Conservation (phyloP, 64 coral and sea anemone species). For the Montipora cactus region DNA sequence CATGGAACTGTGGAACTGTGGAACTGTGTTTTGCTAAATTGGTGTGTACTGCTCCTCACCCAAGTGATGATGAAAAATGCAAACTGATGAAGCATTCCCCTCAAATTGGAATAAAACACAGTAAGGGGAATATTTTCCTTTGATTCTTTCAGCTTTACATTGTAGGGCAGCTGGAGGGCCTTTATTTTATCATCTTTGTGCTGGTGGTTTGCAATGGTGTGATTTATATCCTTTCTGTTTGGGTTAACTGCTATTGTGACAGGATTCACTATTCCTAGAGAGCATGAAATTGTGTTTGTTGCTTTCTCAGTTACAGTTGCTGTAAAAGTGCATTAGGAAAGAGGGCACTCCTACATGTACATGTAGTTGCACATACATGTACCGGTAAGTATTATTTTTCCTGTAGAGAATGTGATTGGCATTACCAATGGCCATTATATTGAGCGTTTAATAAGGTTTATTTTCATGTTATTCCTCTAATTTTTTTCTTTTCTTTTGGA, state of each 20-base stretch:
- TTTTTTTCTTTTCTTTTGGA: too few relatives aligned
- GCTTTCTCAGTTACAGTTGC: constrained; percentile 43
- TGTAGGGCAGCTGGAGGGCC: not conserved
- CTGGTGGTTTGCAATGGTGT: not conserved
- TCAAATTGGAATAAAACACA: constrained; percentile 14
- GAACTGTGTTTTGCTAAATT: constrained; percentile 10
- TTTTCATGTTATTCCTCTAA: too few relatives aligned
- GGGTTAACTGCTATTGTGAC: constrained; percentile 27
- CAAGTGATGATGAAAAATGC: constrained; percentile 43
- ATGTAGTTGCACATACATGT: not conserved
- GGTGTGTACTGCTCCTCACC: constrained; percentile 40
- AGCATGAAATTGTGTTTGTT: constrained; percentile 2
- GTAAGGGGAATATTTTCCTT: constrained; percentile 30
- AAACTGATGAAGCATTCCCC: not conserved
- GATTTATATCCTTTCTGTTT: not conserved
- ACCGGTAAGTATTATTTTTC: not conserved
- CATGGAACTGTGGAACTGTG: constrained; percentile 62
- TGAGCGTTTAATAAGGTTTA: too few relatives aligned
- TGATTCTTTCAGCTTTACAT: not conserved
- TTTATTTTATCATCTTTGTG: constrained; percentile 28
- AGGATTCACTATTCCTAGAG: constrained; percentile 1
- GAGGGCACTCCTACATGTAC: too few relatives aligned
- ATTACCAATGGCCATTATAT: too few relatives aligned
- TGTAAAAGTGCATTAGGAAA: not conserved
- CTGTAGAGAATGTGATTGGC: not conserved